Evolutionary conservation across 2,888 invertebrate species (phyloP), one percentile per base, ranked within the genome.

Genomic region (Drosophila picticornis): DNA sequence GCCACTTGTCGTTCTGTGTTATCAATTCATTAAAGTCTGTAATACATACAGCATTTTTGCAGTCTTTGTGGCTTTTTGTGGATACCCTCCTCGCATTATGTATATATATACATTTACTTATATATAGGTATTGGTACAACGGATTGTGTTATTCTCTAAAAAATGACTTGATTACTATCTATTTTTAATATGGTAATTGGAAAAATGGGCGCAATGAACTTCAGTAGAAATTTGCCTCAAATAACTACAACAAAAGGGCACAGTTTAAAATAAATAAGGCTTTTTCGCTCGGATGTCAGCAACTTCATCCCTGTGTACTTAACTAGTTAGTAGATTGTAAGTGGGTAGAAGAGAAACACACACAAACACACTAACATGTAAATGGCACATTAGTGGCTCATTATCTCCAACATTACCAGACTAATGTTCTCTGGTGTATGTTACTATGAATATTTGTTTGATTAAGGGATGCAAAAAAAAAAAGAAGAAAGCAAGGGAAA

Each of bases 341-440:
- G 10, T 13, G 36, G 22, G 57, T 32, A 13, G 31, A 32, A 32
- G 6, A 9, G 11, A 29, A 29, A 29, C n/a, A 52, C 36, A 40
- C n/a, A 19, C 40, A 22, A 19, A 11, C 10, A 40, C n/a, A 25
- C 46, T 46, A 57, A 67, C 83, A 87, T 83, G 83, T 82, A 76
- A 83, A 81, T 76, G 78, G 70, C 67, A 79, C 79, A 89, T 89
- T 87, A 87, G 77, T 78, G 84, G 80, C 74, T 84, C 78, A 83
- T 83, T 89, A 79, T 75, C 69, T 58, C 60, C 55, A 68, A 71
- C 70, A 72, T 62, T 68, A 67, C 50, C 67, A 58, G 68, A 56
- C 67, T 71, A 64, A 63, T 82, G 55, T 43, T 57, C 71, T 25
- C 2, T n/a, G 22, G 2, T 40, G 40, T 59, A 25, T 65, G 51